Evolutionary conservation across 2,113 vertebrate species (phyloP), one percentile per base, ranked within the genome.

Genomic region (Bufo gargarizans): DNA sequence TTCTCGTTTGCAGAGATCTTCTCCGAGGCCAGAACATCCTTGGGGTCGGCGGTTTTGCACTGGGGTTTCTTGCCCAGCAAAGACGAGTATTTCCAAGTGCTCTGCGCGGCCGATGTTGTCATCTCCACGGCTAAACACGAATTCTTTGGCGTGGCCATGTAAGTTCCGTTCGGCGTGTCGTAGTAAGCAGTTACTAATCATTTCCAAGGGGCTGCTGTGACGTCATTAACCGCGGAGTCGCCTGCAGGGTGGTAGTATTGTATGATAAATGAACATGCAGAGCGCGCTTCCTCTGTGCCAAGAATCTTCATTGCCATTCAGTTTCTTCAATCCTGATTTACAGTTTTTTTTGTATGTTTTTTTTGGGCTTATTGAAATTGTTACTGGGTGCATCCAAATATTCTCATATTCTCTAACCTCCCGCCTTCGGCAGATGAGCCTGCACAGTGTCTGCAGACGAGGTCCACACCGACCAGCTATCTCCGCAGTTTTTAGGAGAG

Each of bases 141-240:
- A 94, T 99, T 99, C 96, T 99, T 98, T 89, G 98, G 98, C 13
- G 97, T 98, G 83, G 97, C 98, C 80, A 96, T 99, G 98, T 98
- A 95, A 98, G 97, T 97, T 91, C 92, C 90, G 7, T 93, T 91
- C 92, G 92, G 85, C 86, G 76, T 90, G 72, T 58, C 4, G 55
- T 80, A 84, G 72, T 89, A 92, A 91, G 82, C 88, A 86, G 22
- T 82, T 92, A 92, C 90, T 93, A 20, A 91, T 92, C 78, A 90
- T 89, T 77, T 22, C 83, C 72, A 45, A 83, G 87, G 87, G 87
- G 77, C 55, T 50, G 72, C 20, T 58, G 58, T 84, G 83, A 86
- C 77, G 84, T 88, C 85, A 86, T 78, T 88, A 49, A 78, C 79
- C 82, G 72, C 86, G 87, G 49, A 74, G 16, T 55, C 55, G 80